Evolutionary conservation across 2,888 invertebrate genomes (phyloP).

Genomic region (Perizoma affinitatum): DNA sequence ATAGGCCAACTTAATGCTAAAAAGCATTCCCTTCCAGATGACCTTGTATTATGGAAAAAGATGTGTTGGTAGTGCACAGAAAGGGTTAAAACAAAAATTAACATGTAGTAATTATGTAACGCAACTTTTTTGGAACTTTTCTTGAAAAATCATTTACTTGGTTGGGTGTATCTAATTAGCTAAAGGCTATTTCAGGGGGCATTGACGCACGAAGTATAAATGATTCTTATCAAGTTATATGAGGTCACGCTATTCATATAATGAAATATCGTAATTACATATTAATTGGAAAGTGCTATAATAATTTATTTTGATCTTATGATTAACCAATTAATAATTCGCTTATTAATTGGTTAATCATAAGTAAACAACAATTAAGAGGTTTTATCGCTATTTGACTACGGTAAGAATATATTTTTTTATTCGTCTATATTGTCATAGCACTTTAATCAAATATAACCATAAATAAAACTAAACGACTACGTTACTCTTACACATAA

Average conservation of each 20-base stretch:
- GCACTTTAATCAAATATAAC: no score
- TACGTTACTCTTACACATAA: no score
- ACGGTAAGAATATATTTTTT: neutral
- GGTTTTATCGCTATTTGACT: neutral
- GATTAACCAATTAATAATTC: neutral
- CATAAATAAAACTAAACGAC: no score
- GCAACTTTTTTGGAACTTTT: no score
- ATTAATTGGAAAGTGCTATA: neutral
- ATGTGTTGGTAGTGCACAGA: no score
- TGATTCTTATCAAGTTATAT: constrained; percentile 21
- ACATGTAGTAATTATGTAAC: no score
- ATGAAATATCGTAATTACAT: neutral
- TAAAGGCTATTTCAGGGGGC: constrained; percentile 43
- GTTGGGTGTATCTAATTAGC: constrained; percentile 37
- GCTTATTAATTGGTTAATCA: no score
- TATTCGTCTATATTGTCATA: neutral
- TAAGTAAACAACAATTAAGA: neutral
- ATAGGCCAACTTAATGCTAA: no score
- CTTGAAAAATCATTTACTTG: no score
- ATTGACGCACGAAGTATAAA: constrained; percentile 51
- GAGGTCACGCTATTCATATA: constrained; percentile 19
- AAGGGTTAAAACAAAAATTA: no score
- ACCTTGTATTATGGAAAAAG: no score
- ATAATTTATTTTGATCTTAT: neutral
- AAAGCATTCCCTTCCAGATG: no score